Base-by-base conservation (phyloP, 1,140 invertebrate species). In the Apocrypta bakeri region DNA sequence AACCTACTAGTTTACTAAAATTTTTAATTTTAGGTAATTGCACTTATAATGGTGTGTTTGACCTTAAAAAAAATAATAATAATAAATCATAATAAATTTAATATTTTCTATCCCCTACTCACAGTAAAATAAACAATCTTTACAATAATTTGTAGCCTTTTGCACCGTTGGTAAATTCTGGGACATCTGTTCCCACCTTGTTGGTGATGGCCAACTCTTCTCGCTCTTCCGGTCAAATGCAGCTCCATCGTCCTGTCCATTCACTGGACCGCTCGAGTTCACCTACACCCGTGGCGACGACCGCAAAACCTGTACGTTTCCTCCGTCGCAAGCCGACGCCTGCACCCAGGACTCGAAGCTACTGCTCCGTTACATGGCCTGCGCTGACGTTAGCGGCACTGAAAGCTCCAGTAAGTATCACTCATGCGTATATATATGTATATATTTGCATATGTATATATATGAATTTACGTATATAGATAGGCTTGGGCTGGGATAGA, bases 361-460 rank as follows among this genome's bases (percentile, higher is more conserved):
- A 21, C 92, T 97, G 56, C 93, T 97, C 63, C 94, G 96, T 85
- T 98, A 96, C 88, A 96, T 97, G 88, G 96, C 96, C 0, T 98
- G 97, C 90, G 95, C 96, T n/a, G 96, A 97, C 89, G 94, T 97
- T 1, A 91, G 93, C 63, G 94, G 94, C 12, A 95, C 96, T 0
- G 94, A 95, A 88, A 95, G 94, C 86, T 94, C 94, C 71, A 94
- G 95, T 95, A 90, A 90, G 90, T 87, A 86, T 83, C 3, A 37
- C 33, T 29, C 42, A 33, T 24, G 61, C 21, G 40, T 11, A 7
- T 7, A 42, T 42, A 42, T 14, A 42, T 11, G 40, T 42, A 42
- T 14, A 14, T 42, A 42, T 42, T 2, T 37, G 33, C 33, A 37
- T 2, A 37, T 37, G 33, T 37, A 37, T 37, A 37, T 37, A 37